These are phyloP conservation scores for Cephalopterus ornatus DNA, from an alignment of 2,113 vertebrate genomes.

Conservation along the genomic window DNA sequence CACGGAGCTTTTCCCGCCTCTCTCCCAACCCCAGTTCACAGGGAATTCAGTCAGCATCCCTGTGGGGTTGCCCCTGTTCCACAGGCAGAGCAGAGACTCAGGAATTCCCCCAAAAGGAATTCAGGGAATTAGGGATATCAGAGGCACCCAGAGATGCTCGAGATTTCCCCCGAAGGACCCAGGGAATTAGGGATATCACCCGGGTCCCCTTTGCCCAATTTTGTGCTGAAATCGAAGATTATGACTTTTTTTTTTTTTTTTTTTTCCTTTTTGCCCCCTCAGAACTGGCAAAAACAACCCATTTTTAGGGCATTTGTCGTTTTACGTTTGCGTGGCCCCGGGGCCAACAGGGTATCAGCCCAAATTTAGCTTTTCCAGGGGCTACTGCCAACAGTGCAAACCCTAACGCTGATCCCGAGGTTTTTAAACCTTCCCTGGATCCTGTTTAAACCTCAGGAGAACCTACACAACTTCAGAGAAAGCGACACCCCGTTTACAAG, in stretches of 20 bases:
- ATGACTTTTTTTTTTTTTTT: background rate
- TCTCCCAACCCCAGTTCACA: background rate
- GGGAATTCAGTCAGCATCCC: background rate
- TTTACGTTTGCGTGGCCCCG: background rate
- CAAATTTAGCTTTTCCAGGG: background rate
- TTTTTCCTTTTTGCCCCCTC: background rate
- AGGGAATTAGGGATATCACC: background rate
- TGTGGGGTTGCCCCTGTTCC: background rate
- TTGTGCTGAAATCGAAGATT: background rate
- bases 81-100: background rate
- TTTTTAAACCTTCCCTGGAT: background rate
- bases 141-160: background rate
- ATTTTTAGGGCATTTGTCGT: background rate
- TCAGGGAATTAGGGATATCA: no score
- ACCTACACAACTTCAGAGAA: fast-evolving
- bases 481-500: background rate
- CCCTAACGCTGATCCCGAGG: background rate
- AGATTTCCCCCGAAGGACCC: background rate
- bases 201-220: background rate
- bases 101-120: fast-evolving
- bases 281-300: fast-evolving
- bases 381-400: background rate
- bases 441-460: background rate
- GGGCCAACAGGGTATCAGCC: fast-evolving
- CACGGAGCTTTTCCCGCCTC: background rate